Percentiles rank a stretch among this genome's conserved stretches.
These are phyloP conservation scores for Rhagoletis pomonella DNA, from an alignment of 1,140 invertebrate species.

Conservation along the genomic window DNA sequence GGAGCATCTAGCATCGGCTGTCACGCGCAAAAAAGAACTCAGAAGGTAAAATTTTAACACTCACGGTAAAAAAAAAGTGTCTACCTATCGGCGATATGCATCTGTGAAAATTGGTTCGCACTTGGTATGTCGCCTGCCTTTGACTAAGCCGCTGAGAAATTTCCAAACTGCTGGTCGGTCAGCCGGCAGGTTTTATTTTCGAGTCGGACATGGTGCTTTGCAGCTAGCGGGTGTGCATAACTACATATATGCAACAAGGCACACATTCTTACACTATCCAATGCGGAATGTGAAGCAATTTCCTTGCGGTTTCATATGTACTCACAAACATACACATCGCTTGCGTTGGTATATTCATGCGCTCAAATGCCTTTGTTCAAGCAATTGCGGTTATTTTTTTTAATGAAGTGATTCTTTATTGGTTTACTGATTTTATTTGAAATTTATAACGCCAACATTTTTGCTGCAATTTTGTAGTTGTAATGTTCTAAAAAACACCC, in stretches of 20 bases:
- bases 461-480: background rate
- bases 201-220: conserved; percentile 14
- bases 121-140: background rate
- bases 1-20: no score
- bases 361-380: background rate
- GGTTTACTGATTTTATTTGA: conserved; percentile 40
- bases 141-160: background rate
- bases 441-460: background rate
- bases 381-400: background rate
- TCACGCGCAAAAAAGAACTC: no score
- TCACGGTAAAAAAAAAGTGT: background rate
- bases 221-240: conserved; percentile 32
- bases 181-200: background rate
- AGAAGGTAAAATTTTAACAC: no score
- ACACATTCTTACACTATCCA: conserved; percentile 26
- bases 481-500: background rate
- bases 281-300: conserved; percentile 17
- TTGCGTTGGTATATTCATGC: background rate
- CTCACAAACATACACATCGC: background rate
- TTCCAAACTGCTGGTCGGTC: background rate
- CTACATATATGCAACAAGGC: conserved; percentile 8
- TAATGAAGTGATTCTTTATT: conserved; percentile 51
- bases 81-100: conserved; percentile 10
- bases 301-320: background rate
- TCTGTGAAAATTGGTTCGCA: conserved; percentile 50